Evolutionary conservation across 2,797 vertebrate species (phyloP).

Genomic region (Pangasius djambal): DNA sequence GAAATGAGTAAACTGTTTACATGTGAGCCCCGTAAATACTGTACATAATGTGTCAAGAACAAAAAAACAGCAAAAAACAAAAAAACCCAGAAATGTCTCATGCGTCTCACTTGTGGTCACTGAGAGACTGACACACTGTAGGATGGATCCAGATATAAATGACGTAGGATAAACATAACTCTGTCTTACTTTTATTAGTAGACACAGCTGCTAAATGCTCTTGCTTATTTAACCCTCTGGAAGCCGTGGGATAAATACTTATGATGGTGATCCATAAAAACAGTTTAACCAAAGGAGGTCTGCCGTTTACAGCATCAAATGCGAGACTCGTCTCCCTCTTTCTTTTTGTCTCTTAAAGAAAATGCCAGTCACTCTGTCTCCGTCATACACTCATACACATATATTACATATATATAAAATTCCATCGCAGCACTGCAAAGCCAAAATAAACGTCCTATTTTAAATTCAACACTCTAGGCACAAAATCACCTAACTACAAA

Average conservation of each 20-base stretch:
- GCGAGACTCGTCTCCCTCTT: not conserved
- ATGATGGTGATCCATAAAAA: no score
- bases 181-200: not conserved
- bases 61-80: no score
- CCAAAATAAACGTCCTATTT: not conserved
- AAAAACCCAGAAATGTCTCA: not conserved
- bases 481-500: no score
- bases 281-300: not conserved
- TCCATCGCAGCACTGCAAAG: not conserved
- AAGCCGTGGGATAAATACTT: no score
- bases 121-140: not conserved
- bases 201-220: no score
- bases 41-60: no score
- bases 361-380: not conserved
- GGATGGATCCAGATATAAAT: not conserved
- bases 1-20: not conserved
- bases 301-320: not conserved
- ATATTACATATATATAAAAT: no score
- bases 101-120: not conserved
- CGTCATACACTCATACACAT: not conserved
- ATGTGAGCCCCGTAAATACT: no score
- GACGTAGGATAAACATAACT: no score
- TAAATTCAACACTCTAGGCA: no score
- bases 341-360: no score
- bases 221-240: not conserved